Base-by-base conservation (phyloP, 2,797 vertebrate genomes). In the Psittacula echo region DNA sequence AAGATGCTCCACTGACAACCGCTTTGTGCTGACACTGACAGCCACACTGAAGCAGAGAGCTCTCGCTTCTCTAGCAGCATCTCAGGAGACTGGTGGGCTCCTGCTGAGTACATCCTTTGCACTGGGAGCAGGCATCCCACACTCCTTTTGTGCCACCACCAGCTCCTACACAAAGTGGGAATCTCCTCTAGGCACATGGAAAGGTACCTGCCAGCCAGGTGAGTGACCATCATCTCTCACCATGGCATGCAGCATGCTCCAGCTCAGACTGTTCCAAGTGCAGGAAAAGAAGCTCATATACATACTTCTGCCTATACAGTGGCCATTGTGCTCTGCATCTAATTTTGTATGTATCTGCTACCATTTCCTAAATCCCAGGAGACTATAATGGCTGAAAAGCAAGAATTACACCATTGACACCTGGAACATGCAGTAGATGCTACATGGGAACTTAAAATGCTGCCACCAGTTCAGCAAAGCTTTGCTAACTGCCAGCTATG, bases 241-340 rank as follows among this genome's bases (percentile, higher is more conserved):
- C 30, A 37, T 2, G 1, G 72, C 3, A 0, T 3, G 1, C n/a
- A 32, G 13, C 10, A 20, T 32, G 37, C 68, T 37, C 60, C 60
- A 10, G 45, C 13, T 29, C 7, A 4, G 8, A 7, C 14, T 2
- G 23, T 62, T 41, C 45, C 82, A 50, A 24, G 22, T 1, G 18
- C 80, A 30, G 41, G 45, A 27, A 44, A 30, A 72, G 61, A 23
- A 22, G 17, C 60, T 77, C 53, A 13, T 23, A 30, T 11, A 13
- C 0, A 3, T 41, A 20, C 53, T 32, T 67, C 79, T 11, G 22
- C 65, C 24, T 26, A 1, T 8, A 11, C 21, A 29, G 61, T 4
- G 6, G 41, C 61, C 44, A 7, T 19, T 26, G 6, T 1, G 7
- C 29, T 37, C 50, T 51, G 60, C 66, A 22, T 13, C 10, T 60